These are phyloP conservation scores for Agrochola litura DNA, from an alignment of 2,888 invertebrate genomes.

Conservation along the genomic window DNA sequence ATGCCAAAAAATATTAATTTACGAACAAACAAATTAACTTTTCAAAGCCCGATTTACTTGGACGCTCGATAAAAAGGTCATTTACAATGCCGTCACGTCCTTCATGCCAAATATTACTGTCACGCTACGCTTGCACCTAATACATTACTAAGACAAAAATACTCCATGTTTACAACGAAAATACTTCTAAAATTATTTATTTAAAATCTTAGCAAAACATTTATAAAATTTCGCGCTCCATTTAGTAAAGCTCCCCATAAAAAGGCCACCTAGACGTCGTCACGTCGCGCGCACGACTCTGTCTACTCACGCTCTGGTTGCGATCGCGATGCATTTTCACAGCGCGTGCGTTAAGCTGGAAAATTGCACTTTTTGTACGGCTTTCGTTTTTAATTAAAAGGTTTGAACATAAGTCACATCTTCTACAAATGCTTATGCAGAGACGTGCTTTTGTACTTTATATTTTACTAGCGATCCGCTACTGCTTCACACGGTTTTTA, in stretches of 20 bases:
- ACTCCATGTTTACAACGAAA: not conserved
- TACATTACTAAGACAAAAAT: slow-evolving; percentile 4
- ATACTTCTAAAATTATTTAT: not conserved
- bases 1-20: slow-evolving; percentile 5
- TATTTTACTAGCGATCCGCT: not conserved
- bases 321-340: slow-evolving; percentile 27
- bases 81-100: slow-evolving; percentile 18
- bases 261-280: slow-evolving; percentile 13
- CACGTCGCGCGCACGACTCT: slow-evolving; percentile 30
- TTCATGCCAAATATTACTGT: slow-evolving; percentile 11
- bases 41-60: slow-evolving; percentile 8
- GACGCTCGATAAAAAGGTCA: slow-evolving; percentile 24
- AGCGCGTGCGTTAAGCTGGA: slow-evolving; percentile 2
- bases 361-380: slow-evolving; percentile 31
- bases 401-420: not conserved
- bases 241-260: slow-evolving; percentile 29
- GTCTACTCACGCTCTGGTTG: slow-evolving; percentile 48
- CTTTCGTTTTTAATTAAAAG: slow-evolving; percentile 16
- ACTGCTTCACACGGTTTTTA: not conserved
- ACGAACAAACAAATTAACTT: not conserved
- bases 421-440: not conserved
- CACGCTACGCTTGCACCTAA: slow-evolving; percentile 17
- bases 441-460: not conserved
- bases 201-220: not conserved
- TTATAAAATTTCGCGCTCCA: slow-evolving; percentile 9